Conservation (phyloP, 2,888 invertebrate genomes). For the Agrotis segetum region DNA sequence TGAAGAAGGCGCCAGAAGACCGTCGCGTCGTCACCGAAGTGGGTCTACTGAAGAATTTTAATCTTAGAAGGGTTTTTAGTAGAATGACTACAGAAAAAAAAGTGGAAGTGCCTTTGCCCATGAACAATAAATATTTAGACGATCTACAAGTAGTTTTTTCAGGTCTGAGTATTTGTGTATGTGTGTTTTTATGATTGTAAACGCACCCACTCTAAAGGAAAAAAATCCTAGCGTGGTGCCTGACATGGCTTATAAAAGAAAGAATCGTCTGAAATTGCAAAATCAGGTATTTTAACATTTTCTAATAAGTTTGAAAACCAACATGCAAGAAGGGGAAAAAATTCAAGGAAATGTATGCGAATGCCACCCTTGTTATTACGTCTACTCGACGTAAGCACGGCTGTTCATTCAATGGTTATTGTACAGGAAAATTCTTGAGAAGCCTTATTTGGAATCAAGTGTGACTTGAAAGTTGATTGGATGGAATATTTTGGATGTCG, state of each 20-base stretch:
- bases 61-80: too few species aligned
- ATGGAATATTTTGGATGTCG: background rate
- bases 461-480: slow-evolving; percentile 28
- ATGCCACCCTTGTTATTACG: slow-evolving; percentile 43
- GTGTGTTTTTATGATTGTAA: too few species aligned
- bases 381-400: slow-evolving; percentile 23
- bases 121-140: too few species aligned
- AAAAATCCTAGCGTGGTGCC: background rate
- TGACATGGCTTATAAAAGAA: background rate
- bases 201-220: too few species aligned
- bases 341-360: slow-evolving; percentile 40
- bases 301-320: slow-evolving; percentile 40
- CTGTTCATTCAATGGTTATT: slow-evolving; percentile 53
- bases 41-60: too few species aligned
- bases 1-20: background rate
- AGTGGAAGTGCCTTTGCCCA: too few species aligned
- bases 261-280: background rate
- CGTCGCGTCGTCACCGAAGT: background rate
- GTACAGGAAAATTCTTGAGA: slow-evolving; percentile 48
- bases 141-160: too few species aligned
- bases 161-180: too few species aligned
- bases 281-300: background rate
- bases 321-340: slow-evolving; percentile 28
- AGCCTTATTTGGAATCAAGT: slow-evolving; percentile 54
- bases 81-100: background rate